Conservation (phyloP, 2,113 vertebrate genomes). For the Atherinomorus stipes region DNA sequence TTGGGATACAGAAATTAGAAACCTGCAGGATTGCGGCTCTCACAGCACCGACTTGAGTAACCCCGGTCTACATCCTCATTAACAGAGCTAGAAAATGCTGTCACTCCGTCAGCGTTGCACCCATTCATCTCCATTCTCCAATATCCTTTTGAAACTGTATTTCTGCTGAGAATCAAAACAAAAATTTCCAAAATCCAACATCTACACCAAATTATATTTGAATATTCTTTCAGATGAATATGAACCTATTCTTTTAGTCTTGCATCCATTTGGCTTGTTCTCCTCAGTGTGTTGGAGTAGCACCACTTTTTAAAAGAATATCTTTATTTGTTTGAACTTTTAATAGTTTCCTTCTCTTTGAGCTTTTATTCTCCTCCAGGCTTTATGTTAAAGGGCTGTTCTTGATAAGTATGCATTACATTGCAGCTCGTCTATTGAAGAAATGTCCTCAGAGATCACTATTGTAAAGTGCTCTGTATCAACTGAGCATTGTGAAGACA, state of each 20-base stretch:
- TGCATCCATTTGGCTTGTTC: background rate
- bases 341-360: background rate
- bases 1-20: too few species aligned
- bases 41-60: too few species aligned
- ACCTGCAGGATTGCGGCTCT: too few species aligned
- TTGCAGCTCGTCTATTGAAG: conserved; percentile 17
- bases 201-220: background rate
- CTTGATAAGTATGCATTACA: conserved; percentile 5
- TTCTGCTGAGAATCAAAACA: background rate
- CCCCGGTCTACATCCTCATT: too few species aligned
- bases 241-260: background rate
- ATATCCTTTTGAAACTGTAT: too few species aligned
- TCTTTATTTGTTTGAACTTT: background rate
- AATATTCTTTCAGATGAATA: background rate
- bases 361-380: background rate
- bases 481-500: conserved; percentile 23
- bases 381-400: background rate
- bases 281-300: too few species aligned
- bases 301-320: background rate
- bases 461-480: conserved; percentile 6
- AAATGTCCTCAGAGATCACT: conserved; percentile 13
- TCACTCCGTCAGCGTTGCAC: background rate
- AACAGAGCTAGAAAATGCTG: background rate
- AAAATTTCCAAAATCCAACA: background rate
- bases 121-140: background rate